Conservation (phyloP, 2,797 vertebrate genomes). For the Hippocampus kuda region DNA sequence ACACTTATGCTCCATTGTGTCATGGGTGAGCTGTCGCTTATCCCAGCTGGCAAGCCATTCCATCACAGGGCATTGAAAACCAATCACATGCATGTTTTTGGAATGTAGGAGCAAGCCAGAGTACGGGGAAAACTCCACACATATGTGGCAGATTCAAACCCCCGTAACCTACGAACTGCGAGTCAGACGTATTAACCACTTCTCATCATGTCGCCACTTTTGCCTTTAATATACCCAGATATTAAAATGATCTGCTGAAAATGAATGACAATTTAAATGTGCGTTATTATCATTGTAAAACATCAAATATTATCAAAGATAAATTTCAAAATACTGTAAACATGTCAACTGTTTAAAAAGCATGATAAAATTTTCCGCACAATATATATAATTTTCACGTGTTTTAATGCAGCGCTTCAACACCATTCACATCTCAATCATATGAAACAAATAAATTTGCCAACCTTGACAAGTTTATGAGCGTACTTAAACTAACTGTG, state of each 20-base stretch:
- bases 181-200: neutral
- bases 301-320: neutral
- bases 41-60: neutral
- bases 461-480: neutral
- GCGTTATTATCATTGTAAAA: neutral
- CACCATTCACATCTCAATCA: neutral
- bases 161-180: neutral
- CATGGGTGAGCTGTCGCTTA: neutral
- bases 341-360: neutral
- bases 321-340: no score
- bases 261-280: neutral
- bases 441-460: neutral
- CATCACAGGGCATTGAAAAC: neutral
- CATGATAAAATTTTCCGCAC: no score
- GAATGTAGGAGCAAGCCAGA: neutral
- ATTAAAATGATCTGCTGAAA: neutral
- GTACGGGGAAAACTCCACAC: neutral
- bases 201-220: neutral
- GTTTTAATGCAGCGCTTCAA: neutral
- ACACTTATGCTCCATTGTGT: neutral
- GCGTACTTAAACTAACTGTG: neutral
- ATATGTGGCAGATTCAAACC: neutral
- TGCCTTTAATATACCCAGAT: neutral
- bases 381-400: neutral
- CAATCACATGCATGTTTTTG: neutral